Conservation (phyloP, 2,888 invertebrate genomes). For the Antheraea yamamai region DNA sequence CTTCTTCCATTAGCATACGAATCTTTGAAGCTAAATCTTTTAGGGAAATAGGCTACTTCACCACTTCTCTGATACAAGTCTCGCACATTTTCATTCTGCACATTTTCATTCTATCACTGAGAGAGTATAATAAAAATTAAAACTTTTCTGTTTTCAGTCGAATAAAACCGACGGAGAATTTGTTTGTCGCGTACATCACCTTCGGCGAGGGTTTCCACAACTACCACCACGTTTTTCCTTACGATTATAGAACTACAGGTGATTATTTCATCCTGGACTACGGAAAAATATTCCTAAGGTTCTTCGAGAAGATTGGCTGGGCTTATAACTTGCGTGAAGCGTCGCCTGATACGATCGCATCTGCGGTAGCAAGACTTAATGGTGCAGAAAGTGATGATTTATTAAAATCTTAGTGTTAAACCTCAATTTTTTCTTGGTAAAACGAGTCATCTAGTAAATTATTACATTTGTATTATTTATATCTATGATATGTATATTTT, state of each 20-base stretch:
- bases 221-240: constrained; percentile 54
- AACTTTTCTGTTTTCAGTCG: constrained; percentile 14
- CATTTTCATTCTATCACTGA: no score
- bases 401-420: background rate
- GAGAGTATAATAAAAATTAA: no score
- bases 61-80: no score
- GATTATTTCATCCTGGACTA: constrained; percentile 38
- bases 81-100: no score
- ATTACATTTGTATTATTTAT: no score
- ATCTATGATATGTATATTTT: no score
- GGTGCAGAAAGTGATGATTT: constrained; percentile 17
- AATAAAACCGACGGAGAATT: constrained; percentile 43
- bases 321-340: constrained; percentile 33
- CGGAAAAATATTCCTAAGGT: constrained; percentile 34
- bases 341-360: constrained; percentile 21
- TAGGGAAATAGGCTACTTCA: no score
- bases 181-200: constrained; percentile 30
- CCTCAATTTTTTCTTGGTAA: no score
- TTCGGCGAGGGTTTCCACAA: constrained; percentile 56
- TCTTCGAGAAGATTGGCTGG: constrained; percentile 32
- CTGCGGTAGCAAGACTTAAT: constrained; percentile 14
- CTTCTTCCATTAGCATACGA: no score
- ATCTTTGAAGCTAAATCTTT: no score
- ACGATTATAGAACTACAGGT: constrained; percentile 49
- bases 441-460: no score